Percentiles rank a stretch among this genome's conserved stretches.
These are phyloP conservation scores for Blastomussa wellsi DNA, from an alignment of 92 coral and sea anemone genomes.

Conservation along the genomic window DNA sequence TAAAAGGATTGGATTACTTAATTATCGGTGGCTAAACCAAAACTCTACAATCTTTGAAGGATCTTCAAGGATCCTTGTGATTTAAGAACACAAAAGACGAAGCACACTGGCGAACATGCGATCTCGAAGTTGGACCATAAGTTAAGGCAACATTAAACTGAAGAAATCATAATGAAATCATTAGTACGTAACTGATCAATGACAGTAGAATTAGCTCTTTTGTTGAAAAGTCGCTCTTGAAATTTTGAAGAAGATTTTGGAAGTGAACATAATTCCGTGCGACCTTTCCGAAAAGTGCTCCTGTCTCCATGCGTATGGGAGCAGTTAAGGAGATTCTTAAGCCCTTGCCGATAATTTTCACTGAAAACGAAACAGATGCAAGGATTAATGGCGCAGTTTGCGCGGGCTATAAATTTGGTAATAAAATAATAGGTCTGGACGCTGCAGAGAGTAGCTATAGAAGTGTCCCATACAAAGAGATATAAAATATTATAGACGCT, in stretches of 20 bases:
- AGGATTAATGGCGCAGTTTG: slow-evolving; percentile 52
- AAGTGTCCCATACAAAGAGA: slow-evolving; percentile 34
- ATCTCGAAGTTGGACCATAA: background rate
- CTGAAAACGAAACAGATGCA: slow-evolving; percentile 49
- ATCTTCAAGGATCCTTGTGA: too few relatives aligned
- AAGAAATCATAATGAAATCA: background rate
- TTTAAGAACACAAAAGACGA: background rate
- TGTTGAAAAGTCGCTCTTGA: background rate
- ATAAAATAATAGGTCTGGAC: background rate
- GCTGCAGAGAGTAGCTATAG: background rate
- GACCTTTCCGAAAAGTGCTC: background rate
- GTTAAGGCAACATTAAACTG: background rate
- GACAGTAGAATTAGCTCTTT: background rate
- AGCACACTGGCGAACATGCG: background rate
- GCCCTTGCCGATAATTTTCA: slow-evolving; percentile 40
- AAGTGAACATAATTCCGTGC: background rate
- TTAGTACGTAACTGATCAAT: background rate
- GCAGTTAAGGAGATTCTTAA: background rate
- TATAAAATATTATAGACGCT: slow-evolving; percentile 15
- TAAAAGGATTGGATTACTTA: too few relatives aligned
- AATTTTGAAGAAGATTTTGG: background rate
- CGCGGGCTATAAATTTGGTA: slow-evolving; percentile 24
- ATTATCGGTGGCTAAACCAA: too few relatives aligned
- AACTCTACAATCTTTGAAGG: too few relatives aligned
- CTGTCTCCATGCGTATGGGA: background rate